phyloP scores from a whole-genome alignment of 2,797 vertebrate species.

The Pseudomugil gertrudae region DNA sequence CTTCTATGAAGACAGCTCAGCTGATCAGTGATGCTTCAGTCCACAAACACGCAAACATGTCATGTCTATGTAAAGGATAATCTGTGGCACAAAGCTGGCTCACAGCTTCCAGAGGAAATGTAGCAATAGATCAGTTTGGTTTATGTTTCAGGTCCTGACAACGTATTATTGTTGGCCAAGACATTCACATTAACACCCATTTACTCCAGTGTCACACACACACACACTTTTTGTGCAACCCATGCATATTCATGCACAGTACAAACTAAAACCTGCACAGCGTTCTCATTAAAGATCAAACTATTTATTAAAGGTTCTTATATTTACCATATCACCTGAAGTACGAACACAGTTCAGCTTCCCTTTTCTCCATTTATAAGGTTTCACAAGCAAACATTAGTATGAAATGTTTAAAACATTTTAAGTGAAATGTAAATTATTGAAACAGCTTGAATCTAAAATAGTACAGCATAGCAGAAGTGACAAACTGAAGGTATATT shows the following conservation, averaged over 20 bases:
- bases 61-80: neutral
- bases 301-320: neutral
- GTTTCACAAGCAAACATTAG: neutral
- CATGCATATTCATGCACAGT: constrained; percentile 9
- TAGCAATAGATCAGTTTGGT: constrained; percentile 53
- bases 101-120: constrained; percentile 24
- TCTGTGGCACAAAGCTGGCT: neutral
- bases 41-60: neutral
- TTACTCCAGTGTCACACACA: constrained; percentile 31
- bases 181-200: constrained; percentile 56
- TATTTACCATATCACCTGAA: neutral
- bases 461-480: neutral
- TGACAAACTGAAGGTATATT: neutral
- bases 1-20: constrained; percentile 21
- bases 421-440: neutral
- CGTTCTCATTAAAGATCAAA: neutral
- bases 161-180: constrained; percentile 71
- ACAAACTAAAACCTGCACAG: constrained; percentile 4
- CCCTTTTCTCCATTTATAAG: constrained; percentile 8
- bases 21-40: neutral
- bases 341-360: constrained; percentile 17
- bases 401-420: neutral
- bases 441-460: neutral
- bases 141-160: constrained; percentile 48
- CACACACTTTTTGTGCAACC: constrained; percentile 13